A percentile compares a stretch with the other conserved stretches of the same genome.
Evolutionary conservation across 2,888 invertebrate genomes (phyloP).

Genomic region (Dromius quadrimaculatus): DNA sequence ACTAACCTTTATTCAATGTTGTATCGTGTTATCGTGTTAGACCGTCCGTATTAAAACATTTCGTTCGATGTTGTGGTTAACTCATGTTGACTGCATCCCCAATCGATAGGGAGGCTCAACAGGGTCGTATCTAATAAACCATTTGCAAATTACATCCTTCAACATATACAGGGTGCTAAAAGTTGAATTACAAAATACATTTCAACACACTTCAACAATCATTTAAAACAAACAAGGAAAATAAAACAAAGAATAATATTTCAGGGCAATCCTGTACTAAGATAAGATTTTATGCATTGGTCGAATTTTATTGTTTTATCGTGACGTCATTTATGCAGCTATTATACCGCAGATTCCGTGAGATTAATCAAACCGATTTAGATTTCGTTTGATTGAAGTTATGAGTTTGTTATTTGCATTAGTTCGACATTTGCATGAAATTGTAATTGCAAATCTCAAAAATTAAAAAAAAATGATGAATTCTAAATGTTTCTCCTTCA

Average conservation of each 20-base stretch:
- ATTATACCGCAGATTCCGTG: constrained; percentile 20
- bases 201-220: no score
- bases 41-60: constrained; percentile 5
- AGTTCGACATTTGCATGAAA: constrained; percentile 32
- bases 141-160: not conserved
- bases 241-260: not conserved
- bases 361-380: constrained; percentile 35
- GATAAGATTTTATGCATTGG: constrained; percentile 14
- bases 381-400: constrained; percentile 35
- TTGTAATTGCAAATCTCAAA: constrained; percentile 32
- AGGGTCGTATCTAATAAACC: not conserved
- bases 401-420: constrained; percentile 31
- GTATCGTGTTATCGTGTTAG: constrained; percentile 5
- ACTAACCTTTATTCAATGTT: constrained; percentile 12
- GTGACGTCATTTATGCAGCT: constrained; percentile 24
- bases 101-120: not conserved
- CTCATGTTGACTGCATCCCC: not conserved
- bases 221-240: no score
- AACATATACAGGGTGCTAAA: not conserved
- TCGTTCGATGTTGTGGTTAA: not conserved
- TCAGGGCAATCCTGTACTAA: no score
- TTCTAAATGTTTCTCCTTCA: constrained; percentile 2
- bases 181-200: no score
- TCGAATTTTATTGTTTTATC: constrained; percentile 22
- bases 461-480: constrained; percentile 12